Conservation (phyloP, 2,797 vertebrate species). For the Okamejei kenojei region DNA sequence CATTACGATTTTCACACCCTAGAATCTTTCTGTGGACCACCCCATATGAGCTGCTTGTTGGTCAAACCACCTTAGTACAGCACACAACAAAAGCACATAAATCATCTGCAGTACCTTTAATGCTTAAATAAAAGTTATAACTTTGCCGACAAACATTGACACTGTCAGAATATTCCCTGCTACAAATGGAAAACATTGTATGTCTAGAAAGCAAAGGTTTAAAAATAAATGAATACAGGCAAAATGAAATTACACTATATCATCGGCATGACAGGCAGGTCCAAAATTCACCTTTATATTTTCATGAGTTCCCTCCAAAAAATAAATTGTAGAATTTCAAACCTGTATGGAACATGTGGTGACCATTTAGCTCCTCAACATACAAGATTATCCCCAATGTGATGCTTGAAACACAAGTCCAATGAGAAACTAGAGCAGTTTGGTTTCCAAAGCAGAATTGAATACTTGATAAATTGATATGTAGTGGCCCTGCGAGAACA, state of each 20-base stretch:
- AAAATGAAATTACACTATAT: neutral
- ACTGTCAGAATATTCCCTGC: neutral
- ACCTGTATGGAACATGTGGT: neutral
- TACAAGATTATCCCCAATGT: neutral
- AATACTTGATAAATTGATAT: neutral
- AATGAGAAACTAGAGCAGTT: neutral
- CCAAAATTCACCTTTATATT: conserved; percentile 28
- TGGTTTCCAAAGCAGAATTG: neutral
- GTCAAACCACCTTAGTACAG: neutral
- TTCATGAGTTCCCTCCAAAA: neutral
- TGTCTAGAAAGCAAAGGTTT: neutral
- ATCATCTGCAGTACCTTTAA: neutral
- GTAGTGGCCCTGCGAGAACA: neutral
- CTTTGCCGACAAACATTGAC: neutral
- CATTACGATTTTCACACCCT: neutral
- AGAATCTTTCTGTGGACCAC: neutral
- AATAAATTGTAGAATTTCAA: neutral
- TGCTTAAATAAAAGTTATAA: neutral
- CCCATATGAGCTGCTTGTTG: neutral
- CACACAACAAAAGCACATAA: neutral
- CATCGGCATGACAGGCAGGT: neutral
- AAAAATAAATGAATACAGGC: neutral
- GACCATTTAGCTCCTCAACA: neutral
- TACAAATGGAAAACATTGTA: neutral
- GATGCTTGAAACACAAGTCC: neutral